phyloP scores from a whole-genome alignment of 23 tunicate genomes.

The Corella eumyota region DNA sequence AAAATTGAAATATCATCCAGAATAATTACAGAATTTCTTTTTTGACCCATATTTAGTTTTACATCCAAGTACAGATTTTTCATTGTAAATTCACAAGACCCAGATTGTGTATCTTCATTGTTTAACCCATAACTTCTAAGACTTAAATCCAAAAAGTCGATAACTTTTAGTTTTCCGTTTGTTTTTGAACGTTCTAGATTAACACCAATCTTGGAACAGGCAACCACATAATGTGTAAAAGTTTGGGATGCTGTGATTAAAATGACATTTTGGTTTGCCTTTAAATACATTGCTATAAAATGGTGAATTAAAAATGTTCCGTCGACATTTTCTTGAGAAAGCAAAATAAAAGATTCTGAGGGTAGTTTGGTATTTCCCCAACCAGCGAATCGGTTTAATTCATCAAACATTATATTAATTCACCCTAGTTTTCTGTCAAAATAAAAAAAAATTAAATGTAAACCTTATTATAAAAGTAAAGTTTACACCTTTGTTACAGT shows the following conservation, averaged over 20 bases:
- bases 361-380: constrained; percentile 29
- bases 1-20: constrained; percentile 49
- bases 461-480: too few relatives aligned
- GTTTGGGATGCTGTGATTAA: constrained; percentile 41
- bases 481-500: too few relatives aligned
- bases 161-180: constrained; percentile 4
- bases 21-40: constrained; percentile 24
- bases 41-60: too few relatives aligned
- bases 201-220: constrained; percentile 43
- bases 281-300: constrained; percentile 41
- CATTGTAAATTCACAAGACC: too few relatives aligned
- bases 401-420: constrained; percentile 71
- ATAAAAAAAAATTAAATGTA: too few relatives aligned
- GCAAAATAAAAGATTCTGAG: constrained; percentile 14
- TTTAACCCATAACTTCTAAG: too few relatives aligned
- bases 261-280: constrained; percentile 24
- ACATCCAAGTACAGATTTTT: too few relatives aligned
- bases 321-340: constrained; percentile 25
- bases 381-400: constrained; percentile 40
- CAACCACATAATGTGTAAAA: constrained; percentile 48
- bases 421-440: too few relatives aligned
- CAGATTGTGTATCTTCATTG: too few relatives aligned
- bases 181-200: constrained; percentile 16
- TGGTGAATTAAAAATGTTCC: constrained; percentile 60
- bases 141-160: constrained; percentile 25